Percentiles rank a stretch among this genome's conserved stretches.
Evolutionary conservation across 2,888 invertebrate species (phyloP).

Genomic region (Leptopterna dolabrata): DNA sequence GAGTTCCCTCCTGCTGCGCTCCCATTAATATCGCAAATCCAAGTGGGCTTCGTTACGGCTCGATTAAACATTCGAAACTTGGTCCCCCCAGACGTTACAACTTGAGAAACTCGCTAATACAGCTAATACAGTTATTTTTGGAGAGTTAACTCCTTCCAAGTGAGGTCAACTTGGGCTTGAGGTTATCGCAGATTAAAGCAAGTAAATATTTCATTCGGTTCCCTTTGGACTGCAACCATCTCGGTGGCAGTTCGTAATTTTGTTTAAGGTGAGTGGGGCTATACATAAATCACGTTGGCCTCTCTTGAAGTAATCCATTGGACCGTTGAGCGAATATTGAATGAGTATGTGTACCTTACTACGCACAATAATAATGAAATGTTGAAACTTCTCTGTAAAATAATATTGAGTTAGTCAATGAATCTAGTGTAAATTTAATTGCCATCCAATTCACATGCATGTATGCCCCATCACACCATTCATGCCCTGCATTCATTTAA

Average conservation of each 20-base stretch:
- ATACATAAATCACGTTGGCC: background rate
- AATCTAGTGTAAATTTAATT: too few species aligned
- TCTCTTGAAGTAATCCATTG: too few species aligned
- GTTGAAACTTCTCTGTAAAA: too few species aligned
- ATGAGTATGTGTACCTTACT: too few species aligned
- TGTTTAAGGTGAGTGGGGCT: background rate
- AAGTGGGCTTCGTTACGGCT: conserved; percentile 15
- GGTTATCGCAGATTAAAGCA: background rate
- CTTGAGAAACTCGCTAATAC: conserved; percentile 10
- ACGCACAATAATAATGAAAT: too few species aligned
- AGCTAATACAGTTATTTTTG: conserved; percentile 20
- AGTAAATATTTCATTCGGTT: background rate
- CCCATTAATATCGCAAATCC: conserved; percentile 12
- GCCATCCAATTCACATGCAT: too few species aligned
- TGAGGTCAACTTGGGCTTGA: background rate
- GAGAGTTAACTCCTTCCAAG: conserved; percentile 13
- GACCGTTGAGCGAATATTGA: too few species aligned
- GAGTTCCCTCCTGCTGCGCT: background rate
- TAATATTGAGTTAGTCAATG: too few species aligned
- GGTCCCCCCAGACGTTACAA: background rate
- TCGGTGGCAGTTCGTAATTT: background rate
- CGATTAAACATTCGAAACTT: conserved; percentile 12
- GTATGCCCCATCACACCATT: too few species aligned
- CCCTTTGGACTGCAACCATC: background rate
- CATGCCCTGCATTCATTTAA: too few species aligned